Conservation (phyloP, 2,888 invertebrate species). For the Polyommatus iphigenia region DNA sequence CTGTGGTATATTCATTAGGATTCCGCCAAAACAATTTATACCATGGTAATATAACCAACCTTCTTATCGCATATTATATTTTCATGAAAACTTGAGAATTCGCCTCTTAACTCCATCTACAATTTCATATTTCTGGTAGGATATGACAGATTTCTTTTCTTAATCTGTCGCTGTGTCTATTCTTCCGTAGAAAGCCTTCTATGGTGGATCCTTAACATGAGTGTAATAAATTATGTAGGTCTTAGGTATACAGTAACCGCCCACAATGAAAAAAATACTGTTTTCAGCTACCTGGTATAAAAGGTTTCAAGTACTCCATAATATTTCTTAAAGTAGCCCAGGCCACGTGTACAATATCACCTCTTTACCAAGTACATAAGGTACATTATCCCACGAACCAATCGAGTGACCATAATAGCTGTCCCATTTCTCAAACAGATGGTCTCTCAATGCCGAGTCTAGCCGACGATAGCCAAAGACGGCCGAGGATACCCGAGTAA, state of each 20-base stretch:
- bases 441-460: conserved; percentile 4
- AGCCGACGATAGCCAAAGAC: background rate
- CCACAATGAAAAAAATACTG: background rate
- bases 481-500: background rate
- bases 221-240: too few relatives aligned
- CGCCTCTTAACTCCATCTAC: too few relatives aligned
- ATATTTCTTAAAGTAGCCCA: background rate
- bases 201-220: too few relatives aligned
- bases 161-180: too few relatives aligned
- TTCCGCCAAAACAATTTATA: too few relatives aligned
- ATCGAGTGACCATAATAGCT: background rate
- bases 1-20: too few relatives aligned
- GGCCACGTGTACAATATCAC: background rate
- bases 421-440: conserved; percentile 11
- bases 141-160: too few relatives aligned
- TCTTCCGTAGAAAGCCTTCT: too few relatives aligned
- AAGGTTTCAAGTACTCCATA: background rate
- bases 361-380: background rate
- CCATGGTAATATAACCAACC: too few relatives aligned
- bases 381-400: background rate
- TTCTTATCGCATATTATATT: too few relatives aligned
- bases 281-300: background rate
- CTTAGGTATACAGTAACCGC: background rate
- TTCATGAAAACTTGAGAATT: too few relatives aligned
- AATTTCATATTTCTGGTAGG: too few relatives aligned